Conservation (phyloP, 53 echinoderm and acorn worm species). For the Zoroaster sp. region DNA sequence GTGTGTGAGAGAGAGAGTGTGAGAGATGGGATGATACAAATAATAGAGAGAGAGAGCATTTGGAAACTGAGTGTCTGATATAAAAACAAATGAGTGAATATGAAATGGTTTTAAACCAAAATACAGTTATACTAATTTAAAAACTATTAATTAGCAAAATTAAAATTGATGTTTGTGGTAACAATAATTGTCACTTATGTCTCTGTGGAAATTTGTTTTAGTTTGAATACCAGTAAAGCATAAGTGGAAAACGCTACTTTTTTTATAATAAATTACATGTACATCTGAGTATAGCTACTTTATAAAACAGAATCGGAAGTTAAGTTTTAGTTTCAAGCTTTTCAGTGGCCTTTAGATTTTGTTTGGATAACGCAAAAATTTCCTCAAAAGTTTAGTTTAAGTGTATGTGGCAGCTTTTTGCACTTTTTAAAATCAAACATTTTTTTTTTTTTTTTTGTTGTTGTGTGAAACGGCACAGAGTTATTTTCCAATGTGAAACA, state of each 20-base stretch:
- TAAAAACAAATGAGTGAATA: background rate
- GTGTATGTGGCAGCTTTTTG: background rate
- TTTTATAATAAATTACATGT: background rate
- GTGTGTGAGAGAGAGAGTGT: background rate
- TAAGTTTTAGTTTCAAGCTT: background rate
- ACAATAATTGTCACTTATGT: background rate
- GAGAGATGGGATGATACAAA: background rate
- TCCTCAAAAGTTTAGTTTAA: background rate
- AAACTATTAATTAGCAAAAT: background rate
- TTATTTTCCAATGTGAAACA: background rate
- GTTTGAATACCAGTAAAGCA: background rate
- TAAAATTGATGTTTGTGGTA: slow-evolving; percentile 13
- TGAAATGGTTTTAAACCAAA: background rate
- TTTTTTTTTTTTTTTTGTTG: too few species aligned
- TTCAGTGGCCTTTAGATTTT: background rate
- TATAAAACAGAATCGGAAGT: background rate
- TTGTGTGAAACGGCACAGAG: background rate
- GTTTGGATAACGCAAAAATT: background rate
- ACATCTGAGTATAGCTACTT: slow-evolving; percentile 1
- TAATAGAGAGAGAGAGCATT: background rate
- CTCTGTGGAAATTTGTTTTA: background rate
- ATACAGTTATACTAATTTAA: slow-evolving; percentile 27
- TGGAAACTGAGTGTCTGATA: background rate
- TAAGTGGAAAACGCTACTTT: background rate
- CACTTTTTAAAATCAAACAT: background rate